Percentiles rank a stretch among this genome's conserved stretches.
phyloP scores from a whole-genome alignment of 1,140 invertebrate genomes.

The Drosophila neocordata region DNA sequence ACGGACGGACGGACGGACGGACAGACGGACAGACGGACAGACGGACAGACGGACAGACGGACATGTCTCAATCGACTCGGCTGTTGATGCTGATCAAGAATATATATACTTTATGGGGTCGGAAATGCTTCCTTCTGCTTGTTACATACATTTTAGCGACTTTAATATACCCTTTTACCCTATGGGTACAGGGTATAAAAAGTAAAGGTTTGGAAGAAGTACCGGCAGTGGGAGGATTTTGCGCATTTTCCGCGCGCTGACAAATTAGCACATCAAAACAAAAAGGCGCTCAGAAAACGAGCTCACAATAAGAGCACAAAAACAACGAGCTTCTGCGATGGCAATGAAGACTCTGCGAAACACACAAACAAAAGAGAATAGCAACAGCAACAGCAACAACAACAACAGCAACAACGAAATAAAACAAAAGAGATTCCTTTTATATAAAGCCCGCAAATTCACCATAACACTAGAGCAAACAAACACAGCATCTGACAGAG shows the following conservation, averaged over 20 bases:
- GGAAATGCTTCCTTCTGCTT: too few species aligned
- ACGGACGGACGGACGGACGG: too few species aligned
- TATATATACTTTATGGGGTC: too few species aligned
- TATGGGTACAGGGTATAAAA: too few species aligned
- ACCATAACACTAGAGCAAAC: slow-evolving; percentile 14
- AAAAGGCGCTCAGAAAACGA: slow-evolving; percentile 47
- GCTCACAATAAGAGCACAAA: slow-evolving; percentile 16
- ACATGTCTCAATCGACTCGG: too few species aligned
- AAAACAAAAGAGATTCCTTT: slow-evolving; percentile 64
- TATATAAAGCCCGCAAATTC: slow-evolving; percentile 48
- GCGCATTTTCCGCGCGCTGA: slow-evolving; percentile 56
- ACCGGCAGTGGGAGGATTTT: slow-evolving; percentile 20
- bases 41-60: too few species aligned
- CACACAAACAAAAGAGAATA: slow-evolving; percentile 36
- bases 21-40: too few species aligned
- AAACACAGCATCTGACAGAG: slow-evolving; percentile 3
- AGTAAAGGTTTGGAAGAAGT: not conserved
- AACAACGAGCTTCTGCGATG: slow-evolving; percentile 27
- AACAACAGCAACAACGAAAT: slow-evolving; percentile 38
- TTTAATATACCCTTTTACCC: too few species aligned
- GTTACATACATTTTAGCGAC: too few species aligned
- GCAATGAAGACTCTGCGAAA: slow-evolving; percentile 46
- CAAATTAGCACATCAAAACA: slow-evolving; percentile 77
- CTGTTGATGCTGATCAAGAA: too few species aligned
- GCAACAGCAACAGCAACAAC: not conserved